Evolutionary conservation across 1,140 invertebrate genomes (phyloP).

Genomic region (Bacillus rossius): DNA sequence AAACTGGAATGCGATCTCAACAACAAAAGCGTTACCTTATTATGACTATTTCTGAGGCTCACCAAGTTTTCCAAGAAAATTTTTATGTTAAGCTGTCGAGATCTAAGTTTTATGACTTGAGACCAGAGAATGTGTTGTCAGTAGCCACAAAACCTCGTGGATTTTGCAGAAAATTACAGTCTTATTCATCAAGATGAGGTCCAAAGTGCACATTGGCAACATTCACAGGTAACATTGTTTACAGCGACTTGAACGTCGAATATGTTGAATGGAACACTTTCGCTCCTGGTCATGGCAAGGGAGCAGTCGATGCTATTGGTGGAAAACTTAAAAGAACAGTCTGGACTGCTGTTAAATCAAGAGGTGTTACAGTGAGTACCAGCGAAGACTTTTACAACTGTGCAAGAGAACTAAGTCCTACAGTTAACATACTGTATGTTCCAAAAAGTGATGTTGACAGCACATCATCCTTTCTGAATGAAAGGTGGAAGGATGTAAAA

Average conservation of each 20-base stretch:
- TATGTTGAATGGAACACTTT: background rate
- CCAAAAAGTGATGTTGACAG: background rate
- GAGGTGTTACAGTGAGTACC: background rate
- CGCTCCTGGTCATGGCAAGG: background rate
- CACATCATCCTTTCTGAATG: background rate
- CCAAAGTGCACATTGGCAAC: no score
- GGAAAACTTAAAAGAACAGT: background rate
- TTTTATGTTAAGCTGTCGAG: no score
- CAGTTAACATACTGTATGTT: background rate
- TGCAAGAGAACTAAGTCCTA: background rate
- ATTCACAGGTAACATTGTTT: no score
- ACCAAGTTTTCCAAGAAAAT: no score
- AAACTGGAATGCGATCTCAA: no score
- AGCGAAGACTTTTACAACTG: background rate
- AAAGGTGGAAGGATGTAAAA: background rate
- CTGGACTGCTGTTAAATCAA: background rate
- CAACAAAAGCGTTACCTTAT: no score
- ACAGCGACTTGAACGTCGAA: background rate
- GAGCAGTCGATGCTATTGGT: slow-evolving; percentile 2
- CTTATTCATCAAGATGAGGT: no score
- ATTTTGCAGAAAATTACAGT: no score
- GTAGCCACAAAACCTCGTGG: no score
- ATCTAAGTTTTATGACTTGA: no score
- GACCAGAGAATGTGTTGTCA: no score
- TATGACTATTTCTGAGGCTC: no score